Evolutionary conservation across 2,888 invertebrate species (phyloP).

Genomic region (Colletes collaris): DNA sequence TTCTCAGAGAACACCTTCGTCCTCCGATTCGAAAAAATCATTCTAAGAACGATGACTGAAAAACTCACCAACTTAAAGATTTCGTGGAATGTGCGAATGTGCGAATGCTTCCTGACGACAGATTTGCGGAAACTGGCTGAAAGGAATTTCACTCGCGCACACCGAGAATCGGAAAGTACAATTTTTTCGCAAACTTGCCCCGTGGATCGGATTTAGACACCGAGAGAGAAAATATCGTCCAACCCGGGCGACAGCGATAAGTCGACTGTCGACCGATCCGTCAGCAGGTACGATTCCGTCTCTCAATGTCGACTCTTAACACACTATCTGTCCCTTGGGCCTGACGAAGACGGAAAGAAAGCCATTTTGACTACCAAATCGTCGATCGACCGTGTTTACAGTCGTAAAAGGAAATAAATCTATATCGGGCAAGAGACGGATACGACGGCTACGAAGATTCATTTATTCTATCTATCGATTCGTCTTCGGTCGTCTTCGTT

Average conservation of each 20-base stretch:
- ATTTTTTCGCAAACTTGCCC: too few species aligned
- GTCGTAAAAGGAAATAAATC: not conserved
- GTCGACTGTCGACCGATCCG: conserved; percentile 6
- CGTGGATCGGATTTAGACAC: not conserved
- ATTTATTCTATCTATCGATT: conserved; percentile 13
- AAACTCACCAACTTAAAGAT: too few species aligned
- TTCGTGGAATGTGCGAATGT: too few species aligned
- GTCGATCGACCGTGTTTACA: not conserved
- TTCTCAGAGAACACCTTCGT: too few species aligned
- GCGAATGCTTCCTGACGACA: too few species aligned
- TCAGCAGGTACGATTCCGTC: not conserved
- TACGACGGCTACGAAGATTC: conserved; percentile 7
- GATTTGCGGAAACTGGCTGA: too few species aligned
- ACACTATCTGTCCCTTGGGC: not conserved
- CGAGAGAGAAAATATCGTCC: not conserved
- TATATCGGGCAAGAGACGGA: not conserved
- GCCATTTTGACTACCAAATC: conserved; percentile 36
- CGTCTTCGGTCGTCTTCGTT: not conserved
- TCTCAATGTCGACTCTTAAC: not conserved
- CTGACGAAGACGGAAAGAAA: not conserved
- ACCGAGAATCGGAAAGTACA: too few species aligned
- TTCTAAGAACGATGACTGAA: too few species aligned
- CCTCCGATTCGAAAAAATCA: too few species aligned
- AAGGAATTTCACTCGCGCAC: too few species aligned
- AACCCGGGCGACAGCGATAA: not conserved